These are phyloP conservation scores for Euphonia xanthogaster DNA, from an alignment of 2,797 vertebrate species.

Conservation along the genomic window DNA sequence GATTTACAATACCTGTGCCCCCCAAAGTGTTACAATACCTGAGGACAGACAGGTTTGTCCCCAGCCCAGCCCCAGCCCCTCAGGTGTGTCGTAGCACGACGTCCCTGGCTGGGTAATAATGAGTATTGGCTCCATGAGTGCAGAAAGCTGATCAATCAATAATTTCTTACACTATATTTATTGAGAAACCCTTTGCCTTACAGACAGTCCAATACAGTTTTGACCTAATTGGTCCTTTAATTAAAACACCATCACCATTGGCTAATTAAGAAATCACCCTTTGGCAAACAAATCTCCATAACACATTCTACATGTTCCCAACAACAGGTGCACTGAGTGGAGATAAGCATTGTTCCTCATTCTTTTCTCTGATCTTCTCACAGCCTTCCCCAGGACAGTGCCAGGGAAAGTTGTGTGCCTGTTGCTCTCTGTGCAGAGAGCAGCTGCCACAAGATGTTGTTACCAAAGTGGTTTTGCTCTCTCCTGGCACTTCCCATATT, in stretches of 20 bases:
- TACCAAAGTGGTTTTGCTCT: not conserved
- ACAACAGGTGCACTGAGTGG: not conserved
- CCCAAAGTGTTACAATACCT: not conserved
- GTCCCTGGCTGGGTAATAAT: not conserved
- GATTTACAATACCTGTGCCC: not conserved
- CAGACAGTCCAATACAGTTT: not conserved
- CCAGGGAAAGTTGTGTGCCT: not conserved
- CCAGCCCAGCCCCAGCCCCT: not conserved
- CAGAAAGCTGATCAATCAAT: not conserved
- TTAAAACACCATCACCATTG: not conserved
- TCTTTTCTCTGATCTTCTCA: not conserved
- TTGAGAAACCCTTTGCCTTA: not conserved
- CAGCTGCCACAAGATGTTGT: not conserved
- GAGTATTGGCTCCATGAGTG: not conserved
- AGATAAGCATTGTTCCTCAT: not conserved
- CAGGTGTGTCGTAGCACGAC: accelerated
- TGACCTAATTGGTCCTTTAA: not conserved
- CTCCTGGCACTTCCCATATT: not conserved
- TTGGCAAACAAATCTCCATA: not conserved
- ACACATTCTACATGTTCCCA: not conserved
- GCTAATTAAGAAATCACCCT: not conserved
- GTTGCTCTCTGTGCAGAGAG: not conserved
- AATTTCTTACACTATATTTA: not conserved
- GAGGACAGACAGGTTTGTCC: not conserved
- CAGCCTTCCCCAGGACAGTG: not conserved